Conservation (phyloP, 2,113 vertebrate species). For the Crotalus helleri region DNA sequence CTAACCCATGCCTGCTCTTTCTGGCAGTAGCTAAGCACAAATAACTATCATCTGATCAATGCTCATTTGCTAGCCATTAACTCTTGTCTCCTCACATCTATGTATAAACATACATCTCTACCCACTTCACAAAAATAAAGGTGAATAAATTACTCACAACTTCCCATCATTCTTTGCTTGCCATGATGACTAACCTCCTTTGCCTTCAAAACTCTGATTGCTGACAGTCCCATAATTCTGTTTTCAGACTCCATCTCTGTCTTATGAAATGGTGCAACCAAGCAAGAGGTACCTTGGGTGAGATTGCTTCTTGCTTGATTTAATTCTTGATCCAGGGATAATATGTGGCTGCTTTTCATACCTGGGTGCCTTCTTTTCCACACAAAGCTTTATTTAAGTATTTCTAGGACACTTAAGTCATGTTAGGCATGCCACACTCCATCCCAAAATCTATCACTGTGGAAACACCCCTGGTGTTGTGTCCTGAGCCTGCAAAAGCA, state of each 20-base stretch:
- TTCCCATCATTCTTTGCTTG: not conserved
- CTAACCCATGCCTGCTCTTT: not conserved
- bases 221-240: not conserved
- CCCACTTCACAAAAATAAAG: not conserved
- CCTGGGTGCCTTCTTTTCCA: conserved; percentile 46
- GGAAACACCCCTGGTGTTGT: not conserved
- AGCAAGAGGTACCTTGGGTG: not conserved
- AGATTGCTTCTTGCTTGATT: not conserved
- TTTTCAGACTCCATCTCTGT: not conserved
- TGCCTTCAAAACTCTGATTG: not conserved
- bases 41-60: not conserved
- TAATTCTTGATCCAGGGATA: not conserved
- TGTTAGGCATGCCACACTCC: too few relatives aligned
- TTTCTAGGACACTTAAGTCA: not conserved
- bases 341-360: not conserved
- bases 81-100: not conserved
- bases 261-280: not conserved
- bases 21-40: not conserved
- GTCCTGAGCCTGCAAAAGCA: too few relatives aligned
- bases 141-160: not conserved
- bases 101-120: not conserved
- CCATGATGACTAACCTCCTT: not conserved
- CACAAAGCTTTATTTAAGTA: not conserved
- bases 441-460: not conserved
- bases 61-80: not conserved